These are phyloP conservation scores for Gracilinanus agilis DNA, from an alignment of 2,113 vertebrate species.

Conservation along the genomic window DNA sequence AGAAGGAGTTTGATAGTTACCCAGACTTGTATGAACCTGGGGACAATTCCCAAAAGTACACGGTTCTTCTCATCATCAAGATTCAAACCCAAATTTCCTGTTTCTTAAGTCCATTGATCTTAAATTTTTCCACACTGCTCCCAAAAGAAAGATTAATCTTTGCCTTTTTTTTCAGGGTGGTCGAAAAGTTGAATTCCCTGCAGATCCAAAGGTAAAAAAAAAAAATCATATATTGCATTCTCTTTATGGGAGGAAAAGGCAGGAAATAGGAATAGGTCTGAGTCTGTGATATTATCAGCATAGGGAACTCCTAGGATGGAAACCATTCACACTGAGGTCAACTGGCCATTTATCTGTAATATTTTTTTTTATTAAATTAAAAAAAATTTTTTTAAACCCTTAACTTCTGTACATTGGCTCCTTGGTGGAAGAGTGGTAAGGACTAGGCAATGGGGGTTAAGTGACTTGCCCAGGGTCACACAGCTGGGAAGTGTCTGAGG, in stretches of 20 bases:
- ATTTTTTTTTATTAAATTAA: no score
- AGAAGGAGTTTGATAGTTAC: neutral
- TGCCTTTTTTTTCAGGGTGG: conserved; percentile 87
- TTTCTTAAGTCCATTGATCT: neutral
- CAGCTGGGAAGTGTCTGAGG: no score
- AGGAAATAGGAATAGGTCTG: neutral
- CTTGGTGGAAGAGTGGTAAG: no score
- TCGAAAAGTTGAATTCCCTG: conserved; percentile 92
- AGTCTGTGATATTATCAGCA: neutral
- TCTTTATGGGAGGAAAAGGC: neutral
- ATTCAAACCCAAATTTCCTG: neutral
- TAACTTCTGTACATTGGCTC: no score
- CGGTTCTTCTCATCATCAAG: neutral
- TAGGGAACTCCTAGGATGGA: neutral
- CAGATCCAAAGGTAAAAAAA: conserved; percentile 91
- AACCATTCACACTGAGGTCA: neutral
- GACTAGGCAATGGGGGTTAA: no score
- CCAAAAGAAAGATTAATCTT: neutral
- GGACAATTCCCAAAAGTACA: neutral
- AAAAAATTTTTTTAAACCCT: no score
- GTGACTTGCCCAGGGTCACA: no score
- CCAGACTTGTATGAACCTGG: neutral
- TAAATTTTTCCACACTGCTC: neutral
- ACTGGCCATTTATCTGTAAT: neutral
- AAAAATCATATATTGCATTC: neutral